These are phyloP conservation scores for Acleris laterana DNA, from an alignment of 2,888 invertebrate species.

Conservation along the genomic window DNA sequence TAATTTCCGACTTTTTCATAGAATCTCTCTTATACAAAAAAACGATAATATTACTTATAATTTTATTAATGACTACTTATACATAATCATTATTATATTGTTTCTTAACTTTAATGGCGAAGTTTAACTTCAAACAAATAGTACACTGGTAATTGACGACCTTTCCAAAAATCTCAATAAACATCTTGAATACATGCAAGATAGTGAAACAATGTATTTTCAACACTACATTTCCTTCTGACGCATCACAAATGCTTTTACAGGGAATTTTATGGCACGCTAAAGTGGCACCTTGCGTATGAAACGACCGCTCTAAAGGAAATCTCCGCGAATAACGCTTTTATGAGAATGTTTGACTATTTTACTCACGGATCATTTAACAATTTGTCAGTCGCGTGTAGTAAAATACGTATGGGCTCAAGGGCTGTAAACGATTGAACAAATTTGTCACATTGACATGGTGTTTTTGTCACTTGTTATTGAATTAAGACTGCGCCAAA, in stretches of 20 bases:
- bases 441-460: conserved; percentile 4
- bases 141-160: too few relatives aligned
- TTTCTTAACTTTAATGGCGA: too few relatives aligned
- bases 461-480: background rate
- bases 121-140: too few relatives aligned
- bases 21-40: too few relatives aligned
- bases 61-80: too few relatives aligned
- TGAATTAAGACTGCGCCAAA: too few relatives aligned
- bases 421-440: conserved; percentile 12
- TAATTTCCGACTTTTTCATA: too few relatives aligned
- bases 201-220: too few relatives aligned
- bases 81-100: too few relatives aligned
- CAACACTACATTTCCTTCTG: conserved; percentile 18
- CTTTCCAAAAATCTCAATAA: too few relatives aligned
- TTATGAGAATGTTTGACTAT: conserved; percentile 37
- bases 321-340: conserved; percentile 30
- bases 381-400: conserved; percentile 34
- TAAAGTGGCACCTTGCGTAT: conserved; percentile 31
- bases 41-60: too few relatives aligned
- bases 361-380: conserved; percentile 37
- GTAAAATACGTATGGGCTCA: conserved; percentile 26
- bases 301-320: conserved; percentile 29
- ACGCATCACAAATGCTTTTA: conserved; percentile 9
- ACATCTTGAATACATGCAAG: too few relatives aligned
- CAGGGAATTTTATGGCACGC: conserved; percentile 28